Evolutionary conservation across 92 coral and sea anemone genomes (phyloP).

Genomic region (Scolanthus callimorphus): DNA sequence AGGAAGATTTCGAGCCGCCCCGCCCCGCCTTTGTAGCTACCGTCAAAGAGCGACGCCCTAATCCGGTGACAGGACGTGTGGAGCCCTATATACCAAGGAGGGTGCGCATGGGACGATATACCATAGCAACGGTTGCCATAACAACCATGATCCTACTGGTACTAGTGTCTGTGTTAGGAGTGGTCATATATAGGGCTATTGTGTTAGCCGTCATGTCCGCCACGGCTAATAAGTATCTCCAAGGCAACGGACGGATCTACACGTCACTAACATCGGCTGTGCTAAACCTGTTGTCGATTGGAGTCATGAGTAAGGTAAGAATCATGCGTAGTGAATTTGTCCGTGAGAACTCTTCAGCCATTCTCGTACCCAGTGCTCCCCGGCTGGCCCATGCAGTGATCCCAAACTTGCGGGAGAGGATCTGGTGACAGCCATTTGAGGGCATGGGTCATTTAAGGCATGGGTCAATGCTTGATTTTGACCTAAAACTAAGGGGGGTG

Average conservation of each 20-base stretch:
- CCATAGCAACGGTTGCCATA: slow-evolving; percentile 24
- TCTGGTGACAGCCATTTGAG: no score
- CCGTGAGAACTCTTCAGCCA: no score
- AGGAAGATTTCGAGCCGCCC: slow-evolving; percentile 53
- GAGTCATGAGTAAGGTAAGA: slow-evolving; percentile 14
- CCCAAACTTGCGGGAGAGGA: no score
- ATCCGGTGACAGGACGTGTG: slow-evolving; percentile 43
- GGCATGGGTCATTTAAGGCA: no score
- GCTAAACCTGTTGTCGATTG: slow-evolving; percentile 13
- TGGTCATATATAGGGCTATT: slow-evolving; percentile 14
- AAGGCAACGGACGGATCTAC: slow-evolving; percentile 11
- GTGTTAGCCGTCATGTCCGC: slow-evolving; percentile 10
- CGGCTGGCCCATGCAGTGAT: no score
- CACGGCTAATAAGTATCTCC: not conserved
- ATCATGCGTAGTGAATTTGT: no score
- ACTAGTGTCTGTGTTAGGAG: slow-evolving; percentile 24
- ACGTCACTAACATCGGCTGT: slow-evolving; percentile 17
- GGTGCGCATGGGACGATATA: slow-evolving; percentile 21
- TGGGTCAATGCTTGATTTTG: no score
- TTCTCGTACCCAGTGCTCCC: no score
- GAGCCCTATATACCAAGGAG: slow-evolving; percentile 42
- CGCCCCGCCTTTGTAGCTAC: slow-evolving; percentile 49
- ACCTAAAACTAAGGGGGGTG: no score
- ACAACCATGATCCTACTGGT: slow-evolving; percentile 37
- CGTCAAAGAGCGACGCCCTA: slow-evolving; percentile 18